A percentile compares a stretch with the other conserved stretches of the same genome.
Conservation (phyloP, 2,113 vertebrate species). For the Speoplatyrhinus poulsoni region DNA sequence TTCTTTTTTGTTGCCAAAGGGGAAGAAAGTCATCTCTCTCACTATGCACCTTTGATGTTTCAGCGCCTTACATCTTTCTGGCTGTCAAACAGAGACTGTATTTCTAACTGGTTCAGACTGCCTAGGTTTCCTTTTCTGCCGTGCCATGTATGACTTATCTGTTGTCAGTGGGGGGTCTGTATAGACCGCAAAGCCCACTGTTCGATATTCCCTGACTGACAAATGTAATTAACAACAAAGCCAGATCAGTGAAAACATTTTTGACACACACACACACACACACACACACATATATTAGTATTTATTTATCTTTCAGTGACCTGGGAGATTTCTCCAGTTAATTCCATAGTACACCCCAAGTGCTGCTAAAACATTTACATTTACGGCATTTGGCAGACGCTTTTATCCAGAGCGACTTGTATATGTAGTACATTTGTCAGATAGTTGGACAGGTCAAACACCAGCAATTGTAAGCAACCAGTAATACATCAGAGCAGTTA, state of each 20-base stretch:
- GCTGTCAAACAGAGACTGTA: slow-evolving; percentile 41
- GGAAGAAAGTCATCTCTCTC: slow-evolving; percentile 24
- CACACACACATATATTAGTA: neutral
- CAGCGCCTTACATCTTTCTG: slow-evolving; percentile 19
- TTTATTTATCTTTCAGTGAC: neutral
- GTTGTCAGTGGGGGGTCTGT: slow-evolving; percentile 37
- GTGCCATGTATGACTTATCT: slow-evolving; percentile 43
- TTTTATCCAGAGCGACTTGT: too few relatives aligned
- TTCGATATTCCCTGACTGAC: slow-evolving; percentile 35
- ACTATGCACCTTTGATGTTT: slow-evolving; percentile 36
- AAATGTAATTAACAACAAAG: slow-evolving; percentile 22
- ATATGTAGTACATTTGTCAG: too few relatives aligned
- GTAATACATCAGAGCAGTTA: too few relatives aligned
- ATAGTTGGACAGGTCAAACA: too few relatives aligned
- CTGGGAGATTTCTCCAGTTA: neutral
- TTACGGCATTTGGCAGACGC: too few relatives aligned
- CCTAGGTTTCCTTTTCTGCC: slow-evolving; percentile 9
- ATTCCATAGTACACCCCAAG: neutral
- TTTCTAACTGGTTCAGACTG: slow-evolving; percentile 40
- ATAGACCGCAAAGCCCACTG: slow-evolving; percentile 19
- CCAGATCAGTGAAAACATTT: slow-evolving; percentile 12
- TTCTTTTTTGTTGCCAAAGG: slow-evolving; percentile 23
- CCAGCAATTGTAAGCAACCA: too few relatives aligned
- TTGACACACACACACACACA: neutral
- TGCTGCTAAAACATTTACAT: neutral